Conservation (phyloP, 2,888 invertebrate species). For the Caenorhabditis sp. region DNA sequence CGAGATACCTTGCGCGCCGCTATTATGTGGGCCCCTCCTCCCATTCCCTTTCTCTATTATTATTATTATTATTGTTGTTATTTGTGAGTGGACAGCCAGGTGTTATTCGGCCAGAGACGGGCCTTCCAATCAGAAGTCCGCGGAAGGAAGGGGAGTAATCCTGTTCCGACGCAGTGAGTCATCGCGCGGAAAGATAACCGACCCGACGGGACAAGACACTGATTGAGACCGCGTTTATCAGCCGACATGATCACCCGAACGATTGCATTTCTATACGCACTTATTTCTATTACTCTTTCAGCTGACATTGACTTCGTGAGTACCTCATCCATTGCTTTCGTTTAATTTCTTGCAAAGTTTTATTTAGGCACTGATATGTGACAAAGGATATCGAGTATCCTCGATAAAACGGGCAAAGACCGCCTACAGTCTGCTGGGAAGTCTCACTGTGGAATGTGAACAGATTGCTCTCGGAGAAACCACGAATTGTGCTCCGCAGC, state of each 20-base stretch:
- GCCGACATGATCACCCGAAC: constrained; percentile 12
- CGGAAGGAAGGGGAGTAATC: neutral
- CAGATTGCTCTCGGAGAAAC: constrained; percentile 61
- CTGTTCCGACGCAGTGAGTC: constrained; percentile 1
- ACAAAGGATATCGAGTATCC: constrained; percentile 66
- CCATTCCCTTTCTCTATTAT: constrained; percentile 22
- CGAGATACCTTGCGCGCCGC: constrained; percentile 32
- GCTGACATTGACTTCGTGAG: constrained; percentile 51
- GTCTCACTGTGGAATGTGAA: constrained; percentile 69
- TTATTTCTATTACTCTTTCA: neutral
- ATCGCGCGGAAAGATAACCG: neutral
- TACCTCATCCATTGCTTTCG: neutral
- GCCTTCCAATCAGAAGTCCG: neutral
- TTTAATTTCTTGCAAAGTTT: neutral
- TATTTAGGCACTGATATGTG: constrained; percentile 65
- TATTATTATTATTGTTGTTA: constrained; percentile 38
- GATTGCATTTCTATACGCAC: constrained; percentile 9
- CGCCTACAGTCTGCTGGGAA: constrained; percentile 57
- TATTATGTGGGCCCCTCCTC: constrained; percentile 35
- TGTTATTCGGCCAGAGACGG: constrained; percentile 9
- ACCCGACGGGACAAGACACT: neutral
- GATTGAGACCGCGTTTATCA: neutral
- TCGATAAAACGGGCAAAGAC: constrained; percentile 63
- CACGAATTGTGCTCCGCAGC: constrained; percentile 65
- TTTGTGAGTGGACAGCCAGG: neutral